phyloP scores from a whole-genome alignment of 2,113 vertebrate genomes.

The Plecotus auritus region DNA sequence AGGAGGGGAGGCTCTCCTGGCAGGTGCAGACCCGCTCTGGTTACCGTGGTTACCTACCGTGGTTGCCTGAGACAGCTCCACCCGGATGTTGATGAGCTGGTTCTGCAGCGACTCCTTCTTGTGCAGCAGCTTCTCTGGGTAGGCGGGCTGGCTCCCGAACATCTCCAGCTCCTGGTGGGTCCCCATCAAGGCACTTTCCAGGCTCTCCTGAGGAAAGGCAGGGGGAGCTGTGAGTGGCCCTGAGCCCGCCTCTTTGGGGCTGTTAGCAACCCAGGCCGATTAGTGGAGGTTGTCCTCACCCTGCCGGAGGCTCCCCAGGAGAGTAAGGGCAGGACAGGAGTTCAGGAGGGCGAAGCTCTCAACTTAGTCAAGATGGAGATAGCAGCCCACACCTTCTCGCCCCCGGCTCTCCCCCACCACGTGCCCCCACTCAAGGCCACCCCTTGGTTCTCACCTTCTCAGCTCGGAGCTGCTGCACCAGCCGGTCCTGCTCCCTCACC shows the following conservation, averaged over 20 bases:
- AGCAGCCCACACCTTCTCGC: neutral
- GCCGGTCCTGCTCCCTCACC: constrained; percentile 91
- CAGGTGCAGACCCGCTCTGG: rapidly evolving
- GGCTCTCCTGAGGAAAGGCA: constrained; percentile 84
- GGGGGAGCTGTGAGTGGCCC: rapidly evolving
- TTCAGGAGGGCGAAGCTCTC: neutral
- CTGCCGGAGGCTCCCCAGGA: neutral
- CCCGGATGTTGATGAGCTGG: constrained; percentile 94
- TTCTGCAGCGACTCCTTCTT: constrained; percentile 96
- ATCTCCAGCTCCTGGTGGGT: constrained; percentile 97
- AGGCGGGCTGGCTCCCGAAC: constrained; percentile 88
- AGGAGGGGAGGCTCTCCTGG: neutral
- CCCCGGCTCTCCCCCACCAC: neutral
- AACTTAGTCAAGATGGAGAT: neutral
- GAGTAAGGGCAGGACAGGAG: neutral
- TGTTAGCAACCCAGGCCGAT: neutral
- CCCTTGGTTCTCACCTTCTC: constrained; percentile 87
- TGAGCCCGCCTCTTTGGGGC: neutral
- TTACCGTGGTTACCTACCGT: constrained; percentile 96
- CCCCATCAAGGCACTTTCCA: constrained; percentile 94
- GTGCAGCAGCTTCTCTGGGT: constrained; percentile 90
- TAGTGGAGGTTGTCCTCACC: neutral
- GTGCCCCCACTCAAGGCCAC: too few relatives aligned
- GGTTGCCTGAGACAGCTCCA: constrained; percentile 94
- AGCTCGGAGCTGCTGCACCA: constrained; percentile 91